phyloP scores from a whole-genome alignment of 1,140 invertebrate species.

The Ips typographus region DNA sequence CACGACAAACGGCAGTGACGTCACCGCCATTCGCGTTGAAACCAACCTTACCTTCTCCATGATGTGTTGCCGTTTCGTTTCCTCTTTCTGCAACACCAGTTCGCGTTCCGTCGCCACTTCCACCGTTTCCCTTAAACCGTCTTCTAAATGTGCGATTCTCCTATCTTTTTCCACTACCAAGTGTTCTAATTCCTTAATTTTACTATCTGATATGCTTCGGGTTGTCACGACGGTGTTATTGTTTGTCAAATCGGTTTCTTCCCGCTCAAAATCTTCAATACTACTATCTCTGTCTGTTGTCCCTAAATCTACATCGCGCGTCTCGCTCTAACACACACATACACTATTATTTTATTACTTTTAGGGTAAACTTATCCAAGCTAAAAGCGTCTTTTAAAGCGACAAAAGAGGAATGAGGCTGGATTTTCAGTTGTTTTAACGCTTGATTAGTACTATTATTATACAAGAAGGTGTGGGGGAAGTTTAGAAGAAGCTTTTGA shows the following conservation, averaged over 20 bases:
- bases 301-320: conserved; percentile 24
- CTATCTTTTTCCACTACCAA: conserved; percentile 33
- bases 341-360: conserved; percentile 12
- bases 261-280: conserved; percentile 36
- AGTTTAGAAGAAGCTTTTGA: conserved; percentile 86
- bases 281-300: conserved; percentile 28
- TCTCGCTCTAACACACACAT: conserved; percentile 34
- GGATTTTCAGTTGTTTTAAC: conserved; percentile 24
- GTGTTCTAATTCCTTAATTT: conserved; percentile 29
- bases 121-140: conserved; percentile 71
- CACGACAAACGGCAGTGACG: no score
- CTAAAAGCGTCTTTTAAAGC: conserved; percentile 11
- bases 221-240: conserved; percentile 24
- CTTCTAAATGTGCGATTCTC: conserved; percentile 76
- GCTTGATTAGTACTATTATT: neutral
- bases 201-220: conserved; percentile 24
- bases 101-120: conserved; percentile 66
- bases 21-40: no score
- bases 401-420: conserved; percentile 45
- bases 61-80: conserved; percentile 60
- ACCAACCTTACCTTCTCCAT: conserved; percentile 61
- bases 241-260: conserved; percentile 23
- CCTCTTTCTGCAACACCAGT: conserved; percentile 62
- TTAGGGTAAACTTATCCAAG: conserved; percentile 2
- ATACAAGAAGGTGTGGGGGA: neutral